These are phyloP conservation scores for Luscinia megarhynchos DNA, from an alignment of 2,797 vertebrate species.

Conservation along the genomic window DNA sequence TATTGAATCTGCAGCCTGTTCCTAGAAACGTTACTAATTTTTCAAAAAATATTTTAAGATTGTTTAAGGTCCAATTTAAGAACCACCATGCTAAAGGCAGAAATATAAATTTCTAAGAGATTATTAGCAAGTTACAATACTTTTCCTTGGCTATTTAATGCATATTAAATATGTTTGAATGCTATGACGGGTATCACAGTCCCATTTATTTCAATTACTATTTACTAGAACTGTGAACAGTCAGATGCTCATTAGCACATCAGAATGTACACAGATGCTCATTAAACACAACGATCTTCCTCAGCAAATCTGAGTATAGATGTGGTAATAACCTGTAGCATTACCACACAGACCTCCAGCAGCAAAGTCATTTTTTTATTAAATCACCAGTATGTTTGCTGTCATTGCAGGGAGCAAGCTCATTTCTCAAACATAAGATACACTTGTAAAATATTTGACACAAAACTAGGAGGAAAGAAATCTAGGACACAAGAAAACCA, in stretches of 20 bases:
- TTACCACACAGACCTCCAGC: background rate
- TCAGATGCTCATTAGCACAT: conserved; percentile 5
- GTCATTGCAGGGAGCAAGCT: conserved; percentile 11
- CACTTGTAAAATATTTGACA: background rate
- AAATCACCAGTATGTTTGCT: background rate
- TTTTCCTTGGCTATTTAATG: background rate
- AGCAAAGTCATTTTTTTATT: conserved; percentile 30
- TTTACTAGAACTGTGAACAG: background rate
- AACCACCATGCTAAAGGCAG: background rate
- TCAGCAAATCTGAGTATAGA: conserved; percentile 22
- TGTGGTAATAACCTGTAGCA: background rate
- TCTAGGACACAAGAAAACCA: background rate
- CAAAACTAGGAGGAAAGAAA: background rate
- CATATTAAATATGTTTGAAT: background rate
- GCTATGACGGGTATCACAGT: background rate
- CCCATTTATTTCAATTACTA: conserved; percentile 32
- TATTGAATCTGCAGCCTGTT: background rate
- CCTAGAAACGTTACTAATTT: background rate
- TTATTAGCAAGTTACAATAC: background rate
- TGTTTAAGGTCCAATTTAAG: background rate
- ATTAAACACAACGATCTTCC: conserved; percentile 16
- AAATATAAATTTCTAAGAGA: background rate
- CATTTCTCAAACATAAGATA: background rate
- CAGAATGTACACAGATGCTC: conserved; percentile 2
- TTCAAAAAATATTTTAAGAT: background rate